phyloP scores from a whole-genome alignment of 2,113 vertebrate genomes.

The Planiliza haematocheilus region DNA sequence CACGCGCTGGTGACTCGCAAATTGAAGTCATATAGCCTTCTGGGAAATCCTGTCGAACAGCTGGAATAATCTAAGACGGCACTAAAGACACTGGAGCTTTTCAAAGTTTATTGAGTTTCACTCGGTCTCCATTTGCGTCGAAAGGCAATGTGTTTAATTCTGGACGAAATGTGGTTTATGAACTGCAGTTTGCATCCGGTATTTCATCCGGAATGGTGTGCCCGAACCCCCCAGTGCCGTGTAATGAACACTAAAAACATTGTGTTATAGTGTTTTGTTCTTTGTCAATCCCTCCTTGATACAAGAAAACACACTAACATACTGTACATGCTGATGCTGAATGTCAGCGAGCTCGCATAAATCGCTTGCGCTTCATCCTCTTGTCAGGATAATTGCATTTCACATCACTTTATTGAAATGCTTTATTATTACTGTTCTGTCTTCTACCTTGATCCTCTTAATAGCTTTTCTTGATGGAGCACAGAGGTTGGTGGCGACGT shows the following conservation, averaged over 20 bases:
- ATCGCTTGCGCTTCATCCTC: conserved; percentile 12
- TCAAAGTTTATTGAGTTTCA: neutral
- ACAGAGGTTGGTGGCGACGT: conserved; percentile 36
- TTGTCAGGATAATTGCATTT: conserved; percentile 39
- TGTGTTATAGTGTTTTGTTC: neutral
- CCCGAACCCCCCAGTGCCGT: neutral
- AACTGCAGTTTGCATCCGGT: neutral
- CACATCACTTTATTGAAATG: conserved; percentile 39
- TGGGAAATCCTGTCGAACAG: too few relatives aligned
- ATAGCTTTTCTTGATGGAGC: conserved; percentile 51
- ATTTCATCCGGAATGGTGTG: neutral
- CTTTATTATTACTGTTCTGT: conserved; percentile 35
- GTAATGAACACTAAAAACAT: neutral
- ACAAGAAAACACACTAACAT: neutral
- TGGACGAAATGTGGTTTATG: neutral
- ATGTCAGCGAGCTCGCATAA: conserved; percentile 30
- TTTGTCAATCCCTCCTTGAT: neutral
- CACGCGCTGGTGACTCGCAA: too few relatives aligned
- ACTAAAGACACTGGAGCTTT: too few relatives aligned
- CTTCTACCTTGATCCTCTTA: conserved; percentile 28
- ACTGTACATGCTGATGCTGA: conserved; percentile 14
- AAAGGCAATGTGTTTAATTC: neutral
- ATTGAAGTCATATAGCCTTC: too few relatives aligned
- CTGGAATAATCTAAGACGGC: too few relatives aligned
- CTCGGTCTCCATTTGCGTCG: too few relatives aligned